Conservation (phyloP, 2,113 vertebrate species). For the Thamnophis sirtalis region DNA sequence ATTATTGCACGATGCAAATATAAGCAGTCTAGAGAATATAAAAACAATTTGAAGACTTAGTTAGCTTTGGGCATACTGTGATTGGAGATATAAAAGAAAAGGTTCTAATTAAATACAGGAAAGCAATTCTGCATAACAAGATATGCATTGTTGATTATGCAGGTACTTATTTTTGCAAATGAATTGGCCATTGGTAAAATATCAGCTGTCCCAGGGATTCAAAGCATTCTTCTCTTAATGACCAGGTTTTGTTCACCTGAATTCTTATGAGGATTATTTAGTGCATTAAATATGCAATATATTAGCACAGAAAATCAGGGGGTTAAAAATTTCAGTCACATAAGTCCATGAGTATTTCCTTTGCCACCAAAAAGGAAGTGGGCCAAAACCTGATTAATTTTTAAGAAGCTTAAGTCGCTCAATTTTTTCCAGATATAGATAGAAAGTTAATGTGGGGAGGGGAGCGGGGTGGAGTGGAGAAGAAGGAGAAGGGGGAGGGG, state of each 20-base stretch:
- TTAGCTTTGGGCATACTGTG: background rate
- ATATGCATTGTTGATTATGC: background rate
- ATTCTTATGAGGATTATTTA: constrained; percentile 53
- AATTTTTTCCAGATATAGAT: background rate
- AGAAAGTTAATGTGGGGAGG: background rate
- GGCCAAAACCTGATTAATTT: background rate
- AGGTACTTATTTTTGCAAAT: background rate
- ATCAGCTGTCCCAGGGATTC: background rate
- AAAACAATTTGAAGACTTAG: background rate
- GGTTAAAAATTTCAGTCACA: background rate
- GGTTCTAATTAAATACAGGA: background rate
- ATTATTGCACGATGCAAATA: background rate
- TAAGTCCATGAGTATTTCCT: background rate
- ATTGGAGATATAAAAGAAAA: background rate
- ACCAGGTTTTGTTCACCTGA: background rate
- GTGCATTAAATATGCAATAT: constrained; percentile 2
- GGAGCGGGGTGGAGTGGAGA: background rate
- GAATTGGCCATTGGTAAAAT: background rate
- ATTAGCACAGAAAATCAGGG: constrained; percentile 11
- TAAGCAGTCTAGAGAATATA: rapidly evolving
- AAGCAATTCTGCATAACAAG: background rate
- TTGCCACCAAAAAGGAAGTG: background rate
- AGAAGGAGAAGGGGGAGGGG: too few species aligned
- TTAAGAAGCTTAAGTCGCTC: background rate
- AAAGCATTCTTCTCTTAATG: background rate